These are phyloP conservation scores for Brachypalpus laphriformis DNA, from an alignment of 2,888 invertebrate genomes.

Conservation along the genomic window DNA sequence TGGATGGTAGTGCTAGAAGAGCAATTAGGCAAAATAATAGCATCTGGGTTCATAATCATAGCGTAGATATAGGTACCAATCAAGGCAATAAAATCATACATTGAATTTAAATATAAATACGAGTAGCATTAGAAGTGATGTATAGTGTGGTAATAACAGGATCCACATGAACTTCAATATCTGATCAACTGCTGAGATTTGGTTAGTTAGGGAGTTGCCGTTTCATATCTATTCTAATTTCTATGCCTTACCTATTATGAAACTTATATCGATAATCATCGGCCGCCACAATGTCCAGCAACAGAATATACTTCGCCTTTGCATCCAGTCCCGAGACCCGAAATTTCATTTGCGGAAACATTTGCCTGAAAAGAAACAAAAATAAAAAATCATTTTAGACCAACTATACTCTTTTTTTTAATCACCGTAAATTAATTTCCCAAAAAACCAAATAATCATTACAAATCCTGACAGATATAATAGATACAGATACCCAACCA, in stretches of 20 bases:
- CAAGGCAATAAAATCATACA: too few species aligned
- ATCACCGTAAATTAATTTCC: background rate
- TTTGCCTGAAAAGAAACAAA: conserved; percentile 91
- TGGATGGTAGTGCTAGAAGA: too few species aligned
- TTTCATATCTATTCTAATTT: too few species aligned
- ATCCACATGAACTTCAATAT: too few species aligned
- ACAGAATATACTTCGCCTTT: conserved; percentile 99
- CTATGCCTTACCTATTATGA: conserved; percentile 96
- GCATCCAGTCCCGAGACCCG: conserved; percentile 98
- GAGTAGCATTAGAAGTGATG: too few species aligned
- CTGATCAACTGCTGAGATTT: too few species aligned
- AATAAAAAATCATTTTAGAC: conserved; percentile 10
- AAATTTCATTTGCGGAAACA: conserved; percentile 99
- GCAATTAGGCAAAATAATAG: too few species aligned
- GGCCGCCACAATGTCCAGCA: conserved; percentile 99
- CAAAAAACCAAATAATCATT: background rate
- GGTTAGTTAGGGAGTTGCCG: too few species aligned
- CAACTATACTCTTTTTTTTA: background rate
- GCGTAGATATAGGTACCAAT: too few species aligned
- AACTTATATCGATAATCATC: conserved; percentile 99
- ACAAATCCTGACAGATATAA: conserved; percentile 13
- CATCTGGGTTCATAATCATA: too few species aligned
- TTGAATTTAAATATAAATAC: too few species aligned
- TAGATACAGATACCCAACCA: conserved; percentile 15
- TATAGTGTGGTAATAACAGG: too few species aligned